Conservation (phyloP, 2,113 vertebrate genomes). For the Macheiramphus alcinus region DNA sequence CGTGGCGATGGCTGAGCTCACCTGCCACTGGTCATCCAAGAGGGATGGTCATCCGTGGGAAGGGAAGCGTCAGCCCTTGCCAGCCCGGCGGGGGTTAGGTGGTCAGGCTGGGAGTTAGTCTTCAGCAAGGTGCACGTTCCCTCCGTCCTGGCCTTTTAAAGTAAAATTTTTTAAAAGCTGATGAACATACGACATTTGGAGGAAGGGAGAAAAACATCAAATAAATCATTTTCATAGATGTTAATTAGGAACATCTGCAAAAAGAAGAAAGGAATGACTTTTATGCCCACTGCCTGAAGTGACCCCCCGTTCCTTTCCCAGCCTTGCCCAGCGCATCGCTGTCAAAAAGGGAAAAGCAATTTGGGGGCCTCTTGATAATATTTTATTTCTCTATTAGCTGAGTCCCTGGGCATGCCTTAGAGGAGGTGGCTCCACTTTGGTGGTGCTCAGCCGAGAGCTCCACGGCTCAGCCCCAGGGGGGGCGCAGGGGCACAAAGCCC, state of each 20-base stretch:
- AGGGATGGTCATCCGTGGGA: neutral
- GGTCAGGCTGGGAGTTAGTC: neutral
- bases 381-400: neutral
- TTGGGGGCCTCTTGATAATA: too few relatives aligned
- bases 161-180: neutral
- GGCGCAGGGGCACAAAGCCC: neutral
- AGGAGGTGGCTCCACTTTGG: neutral
- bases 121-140: neutral
- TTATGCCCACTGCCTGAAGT: neutral
- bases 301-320: neutral
- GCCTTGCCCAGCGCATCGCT: neutral
- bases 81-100: rapidly evolving
- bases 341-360: neutral
- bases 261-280: neutral
- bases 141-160: neutral
- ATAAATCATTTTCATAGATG: neutral
- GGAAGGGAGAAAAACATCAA: neutral
- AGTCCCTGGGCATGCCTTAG: neutral
- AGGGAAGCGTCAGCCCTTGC: neutral
- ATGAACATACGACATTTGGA: neutral
- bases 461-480: neutral
- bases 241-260: neutral
- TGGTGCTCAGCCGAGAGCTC: neutral
- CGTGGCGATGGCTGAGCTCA: neutral
- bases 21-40: rapidly evolving